Conservation (phyloP, 1,140 invertebrate genomes). For the Lerema accius region DNA sequence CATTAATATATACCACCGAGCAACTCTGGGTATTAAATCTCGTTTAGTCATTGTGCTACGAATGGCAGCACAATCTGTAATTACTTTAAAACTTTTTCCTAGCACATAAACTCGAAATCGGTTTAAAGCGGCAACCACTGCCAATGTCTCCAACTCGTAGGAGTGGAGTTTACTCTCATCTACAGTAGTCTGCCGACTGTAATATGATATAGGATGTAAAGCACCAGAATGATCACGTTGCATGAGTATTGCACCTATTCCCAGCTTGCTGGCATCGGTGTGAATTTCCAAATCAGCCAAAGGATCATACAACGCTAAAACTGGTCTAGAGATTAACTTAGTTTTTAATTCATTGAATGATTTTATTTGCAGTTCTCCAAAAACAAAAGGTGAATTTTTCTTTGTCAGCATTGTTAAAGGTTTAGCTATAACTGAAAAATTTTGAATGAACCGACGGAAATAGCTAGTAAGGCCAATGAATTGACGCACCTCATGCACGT, state of each 20-base stretch:
- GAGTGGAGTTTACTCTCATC: too few relatives aligned
- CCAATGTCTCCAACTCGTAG: too few relatives aligned
- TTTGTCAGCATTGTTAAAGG: conserved; percentile 32
- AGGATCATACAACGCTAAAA: neutral
- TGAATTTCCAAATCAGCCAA: conserved; percentile 4
- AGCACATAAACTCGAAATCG: too few relatives aligned
- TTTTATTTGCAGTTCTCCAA: conserved; percentile 1
- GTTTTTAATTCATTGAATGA: neutral
- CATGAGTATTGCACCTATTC: conserved; percentile 6
- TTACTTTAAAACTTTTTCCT: too few relatives aligned
- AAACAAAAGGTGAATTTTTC: conserved; percentile 14
- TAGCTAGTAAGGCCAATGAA: conserved; percentile 5
- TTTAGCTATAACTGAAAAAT: conserved; percentile 10
- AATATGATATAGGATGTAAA: neutral
- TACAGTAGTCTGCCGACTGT: conserved; percentile 28
- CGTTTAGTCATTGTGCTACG: conserved; percentile 48
- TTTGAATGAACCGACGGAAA: conserved; percentile 17
- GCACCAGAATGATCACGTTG: neutral
- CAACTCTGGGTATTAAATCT: conserved; percentile 36
- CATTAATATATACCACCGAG: conserved; percentile 45
- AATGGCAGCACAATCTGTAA: conserved; percentile 59
- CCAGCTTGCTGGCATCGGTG: conserved; percentile 1
- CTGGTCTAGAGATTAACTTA: neutral
- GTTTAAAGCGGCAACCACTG: too few relatives aligned
- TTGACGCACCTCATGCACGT: conserved; percentile 31